These are phyloP conservation scores for Listrodromus nycthemerus DNA, from an alignment of 2,888 invertebrate genomes.

Conservation along the genomic window DNA sequence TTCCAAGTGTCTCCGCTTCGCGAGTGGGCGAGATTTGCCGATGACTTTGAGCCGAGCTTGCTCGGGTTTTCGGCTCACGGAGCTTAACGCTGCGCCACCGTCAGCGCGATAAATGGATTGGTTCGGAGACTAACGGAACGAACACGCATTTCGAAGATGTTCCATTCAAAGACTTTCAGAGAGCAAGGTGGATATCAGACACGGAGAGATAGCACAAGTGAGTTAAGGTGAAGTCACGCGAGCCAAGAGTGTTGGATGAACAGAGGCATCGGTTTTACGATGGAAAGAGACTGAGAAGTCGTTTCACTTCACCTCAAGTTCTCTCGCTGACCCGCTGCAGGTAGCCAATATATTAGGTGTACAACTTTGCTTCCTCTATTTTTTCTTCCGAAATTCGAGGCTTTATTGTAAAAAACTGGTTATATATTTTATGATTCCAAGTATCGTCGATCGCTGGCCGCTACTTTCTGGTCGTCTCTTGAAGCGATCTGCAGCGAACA, in stretches of 20 bases:
- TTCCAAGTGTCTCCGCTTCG: neutral
- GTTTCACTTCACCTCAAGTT: neutral
- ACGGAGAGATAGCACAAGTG: neutral
- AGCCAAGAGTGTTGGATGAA: too few relatives aligned
- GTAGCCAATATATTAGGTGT: slow-evolving; percentile 6
- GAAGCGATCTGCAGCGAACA: too few relatives aligned
- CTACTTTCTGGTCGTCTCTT: too few relatives aligned
- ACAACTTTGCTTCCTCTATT: too few relatives aligned
- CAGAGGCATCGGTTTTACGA: too few relatives aligned
- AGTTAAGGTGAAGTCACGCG: neutral
- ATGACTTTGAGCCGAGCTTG: neutral
- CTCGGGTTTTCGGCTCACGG: neutral
- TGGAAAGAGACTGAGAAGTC: too few relatives aligned
- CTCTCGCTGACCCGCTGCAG: slow-evolving; percentile 4
- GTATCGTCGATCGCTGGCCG: too few relatives aligned
- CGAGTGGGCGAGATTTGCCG: neutral
- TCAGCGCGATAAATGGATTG: neutral
- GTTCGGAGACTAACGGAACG: neutral
- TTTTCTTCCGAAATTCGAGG: too few relatives aligned
- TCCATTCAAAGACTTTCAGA: neutral
- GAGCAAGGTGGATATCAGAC: slow-evolving; percentile 9
- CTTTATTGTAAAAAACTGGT: too few relatives aligned
- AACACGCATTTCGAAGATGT: slow-evolving; percentile 6
- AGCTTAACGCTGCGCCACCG: neutral
- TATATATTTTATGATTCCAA: too few relatives aligned